Evolutionary conservation across 2,113 vertebrate species (phyloP).

Genomic region (Anser brachyrhynchus): DNA sequence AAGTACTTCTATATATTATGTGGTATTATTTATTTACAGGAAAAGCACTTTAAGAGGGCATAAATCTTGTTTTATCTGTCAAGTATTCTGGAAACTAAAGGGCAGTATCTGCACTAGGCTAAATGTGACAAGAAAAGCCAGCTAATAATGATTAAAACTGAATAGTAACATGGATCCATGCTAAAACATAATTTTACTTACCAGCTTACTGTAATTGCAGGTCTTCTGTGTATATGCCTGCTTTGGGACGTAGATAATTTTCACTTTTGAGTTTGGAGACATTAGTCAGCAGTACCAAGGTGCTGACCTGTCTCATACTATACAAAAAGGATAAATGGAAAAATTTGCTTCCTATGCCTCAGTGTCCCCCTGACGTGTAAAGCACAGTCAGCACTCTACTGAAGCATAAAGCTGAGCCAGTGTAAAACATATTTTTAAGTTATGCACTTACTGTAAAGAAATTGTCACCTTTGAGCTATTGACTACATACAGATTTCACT

Average conservation of each 20-base stretch:
- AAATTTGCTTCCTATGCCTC: rapidly evolving
- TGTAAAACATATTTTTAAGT: neutral
- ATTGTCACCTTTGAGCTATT: neutral
- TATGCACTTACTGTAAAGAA: neutral
- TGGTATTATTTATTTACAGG: neutral
- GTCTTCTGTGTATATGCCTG: neutral
- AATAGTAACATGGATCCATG: neutral
- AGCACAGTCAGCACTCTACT: neutral
- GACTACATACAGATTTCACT: neutral
- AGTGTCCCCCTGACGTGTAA: neutral
- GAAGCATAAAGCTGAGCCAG: neutral
- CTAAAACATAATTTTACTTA: neutral
- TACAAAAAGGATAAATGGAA: neutral
- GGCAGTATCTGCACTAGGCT: neutral
- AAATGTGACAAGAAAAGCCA: neutral
- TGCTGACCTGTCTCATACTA: neutral
- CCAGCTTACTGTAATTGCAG: neutral
- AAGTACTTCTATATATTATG: neutral
- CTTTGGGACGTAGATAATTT: neutral
- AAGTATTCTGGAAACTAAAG: neutral
- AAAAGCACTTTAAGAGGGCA: neutral
- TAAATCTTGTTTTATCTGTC: neutral
- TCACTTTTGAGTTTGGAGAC: neutral
- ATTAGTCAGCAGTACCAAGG: neutral
- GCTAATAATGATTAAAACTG: neutral